Conservation (phyloP, 2,113 vertebrate genomes). For the Syngnathus scovelli region DNA sequence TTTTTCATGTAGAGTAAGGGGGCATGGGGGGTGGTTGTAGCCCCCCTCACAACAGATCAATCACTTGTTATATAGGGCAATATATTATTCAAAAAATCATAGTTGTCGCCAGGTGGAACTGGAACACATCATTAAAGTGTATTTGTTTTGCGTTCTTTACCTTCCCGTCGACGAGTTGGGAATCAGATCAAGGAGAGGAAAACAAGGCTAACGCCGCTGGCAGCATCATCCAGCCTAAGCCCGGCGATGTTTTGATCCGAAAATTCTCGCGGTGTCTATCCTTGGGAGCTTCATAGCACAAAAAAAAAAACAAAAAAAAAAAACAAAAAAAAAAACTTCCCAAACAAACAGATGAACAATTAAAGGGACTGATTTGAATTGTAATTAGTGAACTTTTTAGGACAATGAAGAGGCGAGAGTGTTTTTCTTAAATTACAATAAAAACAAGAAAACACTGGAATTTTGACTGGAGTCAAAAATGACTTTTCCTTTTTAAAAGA, state of each 20-base stretch:
- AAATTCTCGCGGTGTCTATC: constrained; percentile 43
- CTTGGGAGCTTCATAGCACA: constrained; percentile 49
- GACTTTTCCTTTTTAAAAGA: not conserved
- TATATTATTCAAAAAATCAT: not conserved
- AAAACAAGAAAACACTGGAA: not conserved
- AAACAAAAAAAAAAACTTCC: constrained; percentile 31
- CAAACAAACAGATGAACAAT: constrained; percentile 50
- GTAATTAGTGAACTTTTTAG: constrained; percentile 18
- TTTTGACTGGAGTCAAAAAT: not conserved
- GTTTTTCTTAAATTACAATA: not conserved
- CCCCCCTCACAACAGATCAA: not conserved
- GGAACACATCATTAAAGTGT: constrained; percentile 18
- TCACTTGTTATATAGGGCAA: not conserved
- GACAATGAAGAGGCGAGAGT: not conserved
- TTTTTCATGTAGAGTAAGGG: too few species aligned
- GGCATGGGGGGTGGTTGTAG: too few species aligned
- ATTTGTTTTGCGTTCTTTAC: constrained; percentile 27
- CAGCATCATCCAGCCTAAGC: constrained; percentile 47
- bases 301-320: constrained; percentile 44
- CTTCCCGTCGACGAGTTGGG: constrained; percentile 29
- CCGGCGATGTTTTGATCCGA: constrained; percentile 56
- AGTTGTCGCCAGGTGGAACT: not conserved
- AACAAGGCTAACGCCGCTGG: constrained; percentile 57
- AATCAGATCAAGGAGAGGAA: constrained; percentile 47
- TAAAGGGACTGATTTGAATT: constrained; percentile 34